Conservation (phyloP, 2,888 invertebrate genomes). For the Eupeodes latifasciatus region DNA sequence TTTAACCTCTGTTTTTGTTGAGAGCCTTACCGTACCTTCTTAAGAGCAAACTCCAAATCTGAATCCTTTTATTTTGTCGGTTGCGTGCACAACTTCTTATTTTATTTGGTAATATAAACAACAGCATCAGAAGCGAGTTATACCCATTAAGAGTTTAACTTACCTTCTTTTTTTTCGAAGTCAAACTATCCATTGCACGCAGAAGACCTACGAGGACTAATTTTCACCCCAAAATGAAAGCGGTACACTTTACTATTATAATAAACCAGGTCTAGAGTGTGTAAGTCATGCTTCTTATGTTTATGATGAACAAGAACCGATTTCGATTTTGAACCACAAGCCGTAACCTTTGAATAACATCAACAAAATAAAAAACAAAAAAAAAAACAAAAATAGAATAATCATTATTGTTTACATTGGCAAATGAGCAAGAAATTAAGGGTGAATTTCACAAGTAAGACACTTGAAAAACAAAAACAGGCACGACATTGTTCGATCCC, state of each 20-base stretch:
- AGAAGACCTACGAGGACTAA: constrained; percentile 53
- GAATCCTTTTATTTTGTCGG: constrained; percentile 57
- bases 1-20: constrained; percentile 31
- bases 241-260: constrained; percentile 1
- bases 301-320: constrained; percentile 35
- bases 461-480: background rate
- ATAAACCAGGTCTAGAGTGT: constrained; percentile 19
- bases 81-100: constrained; percentile 5
- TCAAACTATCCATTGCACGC: background rate
- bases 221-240: constrained; percentile 67
- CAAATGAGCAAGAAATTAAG: constrained; percentile 49
- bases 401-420: constrained; percentile 68
- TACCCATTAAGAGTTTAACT: constrained; percentile 31
- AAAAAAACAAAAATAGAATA: constrained; percentile 46
- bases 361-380: background rate
- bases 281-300: constrained; percentile 15
- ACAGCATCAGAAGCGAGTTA: constrained; percentile 27
- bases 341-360: constrained; percentile 48
- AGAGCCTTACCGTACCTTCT: background rate
- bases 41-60: background rate
- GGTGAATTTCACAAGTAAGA: constrained; percentile 24
- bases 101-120: constrained; percentile 31
- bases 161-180: constrained; percentile 23
- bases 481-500: too few relatives aligned
- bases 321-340: constrained; percentile 48